Evolutionary conservation across 2,888 invertebrate genomes (phyloP).

Genomic region (Baronia brevicornis): DNA sequence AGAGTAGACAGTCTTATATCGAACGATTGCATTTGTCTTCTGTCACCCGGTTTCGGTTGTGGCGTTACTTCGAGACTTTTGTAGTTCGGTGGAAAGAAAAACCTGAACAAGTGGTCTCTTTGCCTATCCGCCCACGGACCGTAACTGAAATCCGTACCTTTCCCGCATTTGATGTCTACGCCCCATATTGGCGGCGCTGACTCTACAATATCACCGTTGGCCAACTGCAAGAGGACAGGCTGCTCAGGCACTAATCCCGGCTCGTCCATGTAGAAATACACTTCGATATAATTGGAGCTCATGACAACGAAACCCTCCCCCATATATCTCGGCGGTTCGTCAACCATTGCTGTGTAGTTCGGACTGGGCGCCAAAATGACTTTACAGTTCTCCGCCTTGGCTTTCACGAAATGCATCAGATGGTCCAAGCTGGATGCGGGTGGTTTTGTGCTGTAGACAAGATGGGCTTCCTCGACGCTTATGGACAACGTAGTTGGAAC

Average conservation of each 20-base stretch:
- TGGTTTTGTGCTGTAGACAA: slow-evolving; percentile 96
- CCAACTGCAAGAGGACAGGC: slow-evolving; percentile 90
- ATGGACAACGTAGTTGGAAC: slow-evolving; percentile 95
- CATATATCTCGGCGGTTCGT: slow-evolving; percentile 96
- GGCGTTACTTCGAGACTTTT: slow-evolving; percentile 86
- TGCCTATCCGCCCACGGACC: slow-evolving; percentile 99
- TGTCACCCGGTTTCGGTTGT: slow-evolving; percentile 89
- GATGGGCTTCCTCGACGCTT: slow-evolving; percentile 94
- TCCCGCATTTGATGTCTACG: slow-evolving; percentile 95
- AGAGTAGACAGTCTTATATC: slow-evolving; percentile 93
- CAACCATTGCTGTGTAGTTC: slow-evolving; percentile 93
- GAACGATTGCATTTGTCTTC: slow-evolving; percentile 91
- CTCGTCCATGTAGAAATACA: slow-evolving; percentile 98
- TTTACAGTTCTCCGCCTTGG: slow-evolving; percentile 95
- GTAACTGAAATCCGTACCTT: slow-evolving; percentile 97
- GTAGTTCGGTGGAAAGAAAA: slow-evolving; percentile 95
- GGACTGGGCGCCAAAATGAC: slow-evolving; percentile 97
- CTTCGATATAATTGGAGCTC: slow-evolving; percentile 94
- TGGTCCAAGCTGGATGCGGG: slow-evolving; percentile 94
- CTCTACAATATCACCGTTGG: slow-evolving; percentile 95
- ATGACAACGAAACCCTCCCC: slow-evolving; percentile 98
- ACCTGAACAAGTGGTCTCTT: slow-evolving; percentile 94
- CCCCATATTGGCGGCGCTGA: slow-evolving; percentile 97
- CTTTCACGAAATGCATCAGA: slow-evolving; percentile 97
- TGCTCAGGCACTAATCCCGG: slow-evolving; percentile 94